Conservation (phyloP, 2,888 invertebrate species). For the Phorcus lineatus region DNA sequence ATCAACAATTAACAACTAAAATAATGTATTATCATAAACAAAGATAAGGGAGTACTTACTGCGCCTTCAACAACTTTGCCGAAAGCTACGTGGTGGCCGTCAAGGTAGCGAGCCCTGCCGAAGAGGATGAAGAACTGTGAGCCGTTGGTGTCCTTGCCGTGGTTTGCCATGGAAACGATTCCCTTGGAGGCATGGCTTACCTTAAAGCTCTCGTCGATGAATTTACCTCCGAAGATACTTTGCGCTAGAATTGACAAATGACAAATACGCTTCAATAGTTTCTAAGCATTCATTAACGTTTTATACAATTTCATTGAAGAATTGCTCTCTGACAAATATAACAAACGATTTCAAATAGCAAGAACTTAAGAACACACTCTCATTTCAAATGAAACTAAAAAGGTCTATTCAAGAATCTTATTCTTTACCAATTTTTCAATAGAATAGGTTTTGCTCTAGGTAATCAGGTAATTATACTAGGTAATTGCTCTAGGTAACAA, state of each 20-base stretch:
- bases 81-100: constrained; percentile 75
- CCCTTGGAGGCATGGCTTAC: constrained; percentile 73
- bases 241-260: constrained; percentile 68
- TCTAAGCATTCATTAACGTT: background rate
- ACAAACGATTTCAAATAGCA: no score
- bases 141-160: constrained; percentile 75
- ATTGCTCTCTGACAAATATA: no score
- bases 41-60: constrained; percentile 55
- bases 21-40: no score
- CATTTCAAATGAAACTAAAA: no score
- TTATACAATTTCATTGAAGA: background rate
- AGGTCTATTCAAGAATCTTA: no score
- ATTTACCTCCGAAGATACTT: constrained; percentile 73
- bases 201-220: constrained; percentile 74
- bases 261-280: no score
- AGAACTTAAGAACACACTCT: no score
- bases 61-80: constrained; percentile 74
- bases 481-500: no score
- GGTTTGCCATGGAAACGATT: constrained; percentile 76
- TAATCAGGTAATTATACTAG: no score
- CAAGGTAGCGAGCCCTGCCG: constrained; percentile 73
- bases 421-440: no score
- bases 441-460: no score
- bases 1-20: no score
- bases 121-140: constrained; percentile 76